These are phyloP conservation scores for Polietes domitor DNA, from an alignment of 2,888 invertebrate species.

Conservation along the genomic window DNA sequence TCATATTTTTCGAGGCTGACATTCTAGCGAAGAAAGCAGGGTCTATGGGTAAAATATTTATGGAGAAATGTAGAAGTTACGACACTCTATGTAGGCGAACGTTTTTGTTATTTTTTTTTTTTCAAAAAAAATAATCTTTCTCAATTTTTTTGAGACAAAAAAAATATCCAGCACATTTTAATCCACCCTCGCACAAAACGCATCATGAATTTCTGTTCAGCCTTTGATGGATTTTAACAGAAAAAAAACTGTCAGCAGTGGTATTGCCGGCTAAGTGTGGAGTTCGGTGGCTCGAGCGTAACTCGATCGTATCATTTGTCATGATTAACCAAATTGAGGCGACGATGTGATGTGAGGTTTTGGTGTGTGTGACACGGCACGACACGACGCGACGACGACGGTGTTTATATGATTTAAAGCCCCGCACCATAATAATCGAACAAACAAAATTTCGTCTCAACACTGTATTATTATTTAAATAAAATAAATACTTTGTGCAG, in stretches of 20 bases:
- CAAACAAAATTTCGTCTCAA: not conserved
- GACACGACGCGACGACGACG: no score
- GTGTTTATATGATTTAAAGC: conserved; percentile 49
- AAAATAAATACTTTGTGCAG: conserved; percentile 2
- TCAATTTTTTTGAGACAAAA: no score
- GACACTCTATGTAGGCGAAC: no score
- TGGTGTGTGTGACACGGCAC: conserved; percentile 42
- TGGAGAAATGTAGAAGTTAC: no score
- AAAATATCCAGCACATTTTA: not conserved
- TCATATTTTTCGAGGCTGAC: no score
- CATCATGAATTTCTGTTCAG: not conserved
- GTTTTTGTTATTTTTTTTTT: no score
- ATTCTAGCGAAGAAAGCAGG: no score
- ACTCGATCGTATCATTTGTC: not conserved
- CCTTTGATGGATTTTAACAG: not conserved
- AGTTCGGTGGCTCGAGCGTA: not conserved
- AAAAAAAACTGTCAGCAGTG: not conserved
- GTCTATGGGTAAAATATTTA: no score
- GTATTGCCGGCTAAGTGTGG: not conserved
- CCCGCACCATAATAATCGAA: conserved; percentile 54
- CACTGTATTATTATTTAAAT: conserved; percentile 35
- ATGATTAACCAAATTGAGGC: not conserved
- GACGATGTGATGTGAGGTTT: not conserved
- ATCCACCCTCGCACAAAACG: not conserved
- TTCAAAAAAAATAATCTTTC: no score